Conservation (phyloP, 2,888 invertebrate genomes). For the Amphipoea oculea region DNA sequence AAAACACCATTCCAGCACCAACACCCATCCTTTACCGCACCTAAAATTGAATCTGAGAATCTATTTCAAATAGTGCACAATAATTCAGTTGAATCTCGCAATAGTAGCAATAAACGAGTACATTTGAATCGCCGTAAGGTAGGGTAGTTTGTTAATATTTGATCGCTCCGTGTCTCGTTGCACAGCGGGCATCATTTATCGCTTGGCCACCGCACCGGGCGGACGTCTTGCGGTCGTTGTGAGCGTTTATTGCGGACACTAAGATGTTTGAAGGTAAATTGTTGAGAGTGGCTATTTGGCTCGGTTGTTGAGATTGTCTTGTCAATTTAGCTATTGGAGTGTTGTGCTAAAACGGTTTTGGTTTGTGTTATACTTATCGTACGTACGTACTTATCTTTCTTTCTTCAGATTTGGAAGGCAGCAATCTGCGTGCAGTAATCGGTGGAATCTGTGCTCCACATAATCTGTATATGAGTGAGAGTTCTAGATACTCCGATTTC, state of each 20-base stretch:
- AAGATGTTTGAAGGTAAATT: slow-evolving; percentile 56
- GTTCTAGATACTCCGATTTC: neutral
- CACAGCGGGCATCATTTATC: slow-evolving; percentile 80
- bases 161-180: slow-evolving; percentile 78
- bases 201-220: slow-evolving; percentile 73
- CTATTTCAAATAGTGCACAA: slow-evolving; percentile 52
- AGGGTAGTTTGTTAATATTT: slow-evolving; percentile 89
- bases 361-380: neutral
- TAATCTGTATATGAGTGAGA: neutral
- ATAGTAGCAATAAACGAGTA: slow-evolving; percentile 77
- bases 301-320: slow-evolving; percentile 29
- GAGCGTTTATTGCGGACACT: slow-evolving; percentile 75
- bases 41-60: slow-evolving; percentile 54
- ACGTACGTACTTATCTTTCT: neutral
- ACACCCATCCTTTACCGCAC: slow-evolving; percentile 22
- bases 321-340: slow-evolving; percentile 13
- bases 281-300: slow-evolving; percentile 45
- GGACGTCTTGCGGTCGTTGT: slow-evolving; percentile 78
- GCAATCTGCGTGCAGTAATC: neutral
- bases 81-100: slow-evolving; percentile 69
- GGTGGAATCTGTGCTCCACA: neutral
- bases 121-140: slow-evolving; percentile 80
- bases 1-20: slow-evolving; percentile 12
- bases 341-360: neutral
- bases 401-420: neutral